Evolutionary conservation across 2,797 vertebrate species (phyloP).

Genomic region (Trachurus trachurus): DNA sequence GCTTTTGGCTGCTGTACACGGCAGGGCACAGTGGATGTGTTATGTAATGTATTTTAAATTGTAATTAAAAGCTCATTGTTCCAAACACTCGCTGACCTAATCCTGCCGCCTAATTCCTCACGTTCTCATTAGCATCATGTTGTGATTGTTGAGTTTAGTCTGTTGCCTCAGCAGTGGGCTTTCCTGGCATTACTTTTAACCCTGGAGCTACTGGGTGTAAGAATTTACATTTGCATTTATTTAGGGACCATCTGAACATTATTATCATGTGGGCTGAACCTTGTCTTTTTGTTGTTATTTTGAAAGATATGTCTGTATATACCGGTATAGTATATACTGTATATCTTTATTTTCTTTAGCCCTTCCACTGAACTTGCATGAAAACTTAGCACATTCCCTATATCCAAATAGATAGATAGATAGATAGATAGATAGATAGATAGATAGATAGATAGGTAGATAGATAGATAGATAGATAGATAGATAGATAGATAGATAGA

Average conservation of each 20-base stretch:
- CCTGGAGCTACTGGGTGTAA: neutral
- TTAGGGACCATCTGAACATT: neutral
- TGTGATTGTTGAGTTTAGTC: conserved; percentile 35
- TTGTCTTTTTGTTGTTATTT: too few relatives aligned
- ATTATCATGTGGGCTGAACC: neutral
- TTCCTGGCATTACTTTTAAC: conserved; percentile 22
- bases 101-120: conserved; percentile 28
- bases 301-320: neutral
- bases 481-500: too few relatives aligned
- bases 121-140: conserved; percentile 57
- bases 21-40: conserved; percentile 35
- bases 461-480: too few relatives aligned
- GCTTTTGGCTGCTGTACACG: conserved; percentile 35
- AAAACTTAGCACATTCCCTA: neutral
- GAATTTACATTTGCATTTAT: neutral
- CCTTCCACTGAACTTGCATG: neutral
- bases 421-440: too few relatives aligned
- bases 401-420: too few relatives aligned
- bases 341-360: neutral
- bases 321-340: too few relatives aligned
- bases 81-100: conserved; percentile 46
- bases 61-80: conserved; percentile 70
- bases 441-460: too few relatives aligned
- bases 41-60: conserved; percentile 68
- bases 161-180: neutral